Base-by-base conservation (phyloP, 2,113 vertebrate species). In the Hipposideros armiger region DNA sequence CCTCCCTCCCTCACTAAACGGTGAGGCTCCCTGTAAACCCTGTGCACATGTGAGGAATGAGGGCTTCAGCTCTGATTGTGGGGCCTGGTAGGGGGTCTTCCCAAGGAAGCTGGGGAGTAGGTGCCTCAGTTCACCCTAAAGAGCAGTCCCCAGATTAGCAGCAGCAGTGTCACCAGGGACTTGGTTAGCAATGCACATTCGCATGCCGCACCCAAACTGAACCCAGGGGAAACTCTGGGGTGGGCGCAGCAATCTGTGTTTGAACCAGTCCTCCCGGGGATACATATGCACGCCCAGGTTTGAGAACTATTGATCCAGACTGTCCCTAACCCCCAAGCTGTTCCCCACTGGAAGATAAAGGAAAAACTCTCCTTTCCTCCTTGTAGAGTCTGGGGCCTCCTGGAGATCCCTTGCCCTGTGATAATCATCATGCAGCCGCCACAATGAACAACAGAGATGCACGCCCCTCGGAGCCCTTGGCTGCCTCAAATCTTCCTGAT, bases 401-500 rank as follows among this genome's bases (percentile, higher is more conserved):
- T 87, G 13, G 64, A 92, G 22, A 45, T n/a, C 45, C 7, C 89
- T 84, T 60, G 86, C 58, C 90, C 47, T 67, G 50, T 83, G 74
- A 45, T 80, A 56, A 6, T 78, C 87, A 62, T n/a, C 74, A 58
- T 32, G 36, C 28, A 47, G 45, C 54, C 64, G 42, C 26, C 70
- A 42, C 32, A 40, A 15, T n/a, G 19, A 85, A n/a, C 56, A 19
- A 40, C 70, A 82, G 60, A 56, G 24, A 84, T 20, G 78, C 13
- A 36, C 17, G 19, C 47, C 47, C 47, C 3, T 50, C 13, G 47
- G 47, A 50, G 47, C 47, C 47, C 52, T 54, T 13, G 16, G 52
- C 52, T 54, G 52, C 52, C 52, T 54, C 81, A 11, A 85, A 36
- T 62, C 77, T 87, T 94, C 84, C 84, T 96, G 91, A 97, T 97